Evolutionary conservation across 2,113 vertebrate species (phyloP), one percentile per base, ranked within the genome.

Genomic region (Protomyctophum bolini): DNA sequence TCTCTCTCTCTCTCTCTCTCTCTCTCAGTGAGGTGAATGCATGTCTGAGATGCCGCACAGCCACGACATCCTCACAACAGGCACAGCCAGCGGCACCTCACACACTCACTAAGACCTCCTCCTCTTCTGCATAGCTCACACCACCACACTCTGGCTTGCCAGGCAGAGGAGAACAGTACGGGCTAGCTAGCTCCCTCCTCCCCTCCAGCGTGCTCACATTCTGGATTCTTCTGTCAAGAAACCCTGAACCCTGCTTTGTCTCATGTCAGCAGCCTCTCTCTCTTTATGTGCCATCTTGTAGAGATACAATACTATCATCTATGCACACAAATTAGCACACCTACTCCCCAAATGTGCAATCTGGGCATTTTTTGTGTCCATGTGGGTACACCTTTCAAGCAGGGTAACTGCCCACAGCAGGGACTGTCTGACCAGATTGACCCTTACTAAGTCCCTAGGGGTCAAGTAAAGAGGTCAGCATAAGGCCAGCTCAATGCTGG

Each of bases 41-140:
- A 83, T 83, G 83, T 87, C 88, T 90, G 77, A 83, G 84, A 91
- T 89, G 86, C 90, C 90, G 90, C 86, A 85, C 83, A 77, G 70
- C 78, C 80, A 83, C 75, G 70, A 60, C 88, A 88, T 83, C 51
- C 33, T 66, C 81, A 79, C 84, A 82, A 77, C 70, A 77, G 77
- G 86, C 84, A 73, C 83, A 79, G 81, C 86, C 74, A 80, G 79
- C 73, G 84, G 85, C 84, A 84, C 74, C 80, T 75, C 62, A 46
- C 63, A 62, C 77, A 74, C 76, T 72, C 82, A 29, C 55, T 15
- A 68, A 76, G 76, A 68, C 79, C 79, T 78, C 73, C 7, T 61
- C 59, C 75, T 82, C 80, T 82, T 66, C 73, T 21, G 67, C 81
- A 88, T 83, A 80, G 76, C 82, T 86, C 82, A 83, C 84, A 80